These are phyloP conservation scores for Dipodomys stephensi DNA, from an alignment of 2,113 vertebrate genomes.

Conservation along the genomic window DNA sequence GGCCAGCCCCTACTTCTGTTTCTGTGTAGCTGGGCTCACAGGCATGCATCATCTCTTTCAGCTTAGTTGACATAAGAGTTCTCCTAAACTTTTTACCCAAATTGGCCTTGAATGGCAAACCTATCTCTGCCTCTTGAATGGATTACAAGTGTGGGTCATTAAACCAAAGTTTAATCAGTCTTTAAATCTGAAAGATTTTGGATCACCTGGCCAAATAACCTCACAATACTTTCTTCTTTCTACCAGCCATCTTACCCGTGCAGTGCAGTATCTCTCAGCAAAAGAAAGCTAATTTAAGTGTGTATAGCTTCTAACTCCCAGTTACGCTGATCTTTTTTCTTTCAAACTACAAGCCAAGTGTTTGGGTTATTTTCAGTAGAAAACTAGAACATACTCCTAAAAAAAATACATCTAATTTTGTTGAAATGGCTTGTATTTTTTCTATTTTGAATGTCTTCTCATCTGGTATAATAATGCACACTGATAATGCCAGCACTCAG, in stretches of 20 bases:
- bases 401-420: not conserved
- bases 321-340: not conserved
- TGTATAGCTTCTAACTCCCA: not conserved
- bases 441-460: slow-evolving; percentile 3
- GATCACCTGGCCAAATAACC: not conserved
- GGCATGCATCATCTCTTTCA: too few species aligned
- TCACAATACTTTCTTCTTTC: not conserved
- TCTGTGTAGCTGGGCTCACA: too few species aligned
- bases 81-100: too few species aligned
- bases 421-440: slow-evolving; percentile 11
- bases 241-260: not conserved
- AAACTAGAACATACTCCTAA: not conserved
- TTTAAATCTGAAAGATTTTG: not conserved
- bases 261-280: not conserved
- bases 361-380: slow-evolving; percentile 27
- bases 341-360: slow-evolving; percentile 29
- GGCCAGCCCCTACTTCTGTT: too few species aligned
- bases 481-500: not conserved
- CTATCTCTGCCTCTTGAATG: too few species aligned
- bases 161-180: slow-evolving; percentile 24
- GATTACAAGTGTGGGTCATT: not conserved
- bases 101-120: too few species aligned
- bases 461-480: not conserved
- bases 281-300: not conserved
- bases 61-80: too few species aligned